Base-by-base conservation (phyloP, 2,888 invertebrate genomes). In the Volucella inanis region DNA sequence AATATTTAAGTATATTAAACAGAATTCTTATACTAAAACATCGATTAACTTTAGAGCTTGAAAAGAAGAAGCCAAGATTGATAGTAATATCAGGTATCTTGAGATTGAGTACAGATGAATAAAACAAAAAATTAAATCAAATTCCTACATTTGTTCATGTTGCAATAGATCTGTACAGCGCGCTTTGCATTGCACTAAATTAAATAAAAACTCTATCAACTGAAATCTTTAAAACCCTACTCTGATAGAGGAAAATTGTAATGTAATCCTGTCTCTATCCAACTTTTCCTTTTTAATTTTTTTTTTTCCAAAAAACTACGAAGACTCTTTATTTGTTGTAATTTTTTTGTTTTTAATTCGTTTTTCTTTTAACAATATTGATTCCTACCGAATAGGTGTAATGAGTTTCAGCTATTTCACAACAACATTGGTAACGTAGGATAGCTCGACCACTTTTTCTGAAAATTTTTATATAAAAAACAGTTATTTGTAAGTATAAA, bases 381-480 rank as follows among this genome's bases (percentile, higher is more conserved):
- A 90, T 89, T 90, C 92, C 91, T 92, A 92, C 92, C 92, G 92
- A 91, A 90, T 92, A 91, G 89, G 91, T 90, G 90, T 92, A 92
- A 90, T 91, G 91, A 90, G 92, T 91, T 91, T 92, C 92, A 88
- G 91, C 92, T 90, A 92, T 92, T 90, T 92, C 92, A 90, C 92
- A 92, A 92, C 92, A 92, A 92, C 92, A 92, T 91, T 92, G 92
- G 90, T 92, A 92, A 89, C 92, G 92, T 88, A 92, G 91, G 89
- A 92, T 91, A 90, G 92, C 92, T 89, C 92, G 92, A 91, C 92
- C 92, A 91, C 91, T 91, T 91, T 92, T 92, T 92, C 92, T 92
- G 92, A 90, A 92, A 92, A 90, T 90, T 89, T 88, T 88, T 87
- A 86, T 83, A 87, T 87, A 87, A 85, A 80, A 78, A 74, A 87